Percentiles rank a stretch among this genome's conserved stretches.
phyloP scores from a whole-genome alignment of 2,113 vertebrate species.

The Eurystomus gularis region DNA sequence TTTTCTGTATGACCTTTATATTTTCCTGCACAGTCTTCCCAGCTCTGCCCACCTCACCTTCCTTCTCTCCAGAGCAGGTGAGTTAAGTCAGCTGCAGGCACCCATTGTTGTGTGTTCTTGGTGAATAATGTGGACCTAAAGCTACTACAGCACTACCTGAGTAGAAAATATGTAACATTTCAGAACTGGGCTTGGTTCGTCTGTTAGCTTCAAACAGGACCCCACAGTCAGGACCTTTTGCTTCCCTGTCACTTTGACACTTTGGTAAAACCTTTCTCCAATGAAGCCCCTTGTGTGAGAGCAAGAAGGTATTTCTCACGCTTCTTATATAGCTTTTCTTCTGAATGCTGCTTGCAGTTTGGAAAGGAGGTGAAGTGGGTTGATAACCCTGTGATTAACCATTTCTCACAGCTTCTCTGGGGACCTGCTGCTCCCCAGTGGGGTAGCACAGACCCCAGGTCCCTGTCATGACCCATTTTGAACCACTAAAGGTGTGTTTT shows the following conservation, averaged over 20 bases:
- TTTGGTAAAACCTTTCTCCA: neutral
- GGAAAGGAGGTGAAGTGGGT: neutral
- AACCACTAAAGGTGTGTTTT: neutral
- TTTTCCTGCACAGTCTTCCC: neutral
- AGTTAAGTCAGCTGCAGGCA: neutral
- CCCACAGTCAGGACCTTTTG: fast-evolving
- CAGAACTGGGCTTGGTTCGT: neutral
- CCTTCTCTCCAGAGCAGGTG: neutral
- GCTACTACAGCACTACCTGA: neutral
- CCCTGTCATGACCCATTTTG: neutral
- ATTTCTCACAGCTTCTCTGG: neutral
- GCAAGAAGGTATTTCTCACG: neutral
- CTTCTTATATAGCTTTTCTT: neutral
- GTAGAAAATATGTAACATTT: neutral
- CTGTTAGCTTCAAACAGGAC: neutral
- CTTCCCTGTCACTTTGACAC: neutral
- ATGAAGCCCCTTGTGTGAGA: neutral
- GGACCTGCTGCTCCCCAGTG: neutral
- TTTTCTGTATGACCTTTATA: neutral
- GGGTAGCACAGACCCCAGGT: neutral
- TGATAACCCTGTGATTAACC: neutral
- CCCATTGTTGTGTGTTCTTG: neutral
- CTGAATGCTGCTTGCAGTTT: too few species aligned
- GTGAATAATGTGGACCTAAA: neutral
- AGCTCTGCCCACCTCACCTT: neutral